These are phyloP conservation scores for Agelaius tricolor DNA, from an alignment of 2,113 vertebrate species.

Conservation along the genomic window DNA sequence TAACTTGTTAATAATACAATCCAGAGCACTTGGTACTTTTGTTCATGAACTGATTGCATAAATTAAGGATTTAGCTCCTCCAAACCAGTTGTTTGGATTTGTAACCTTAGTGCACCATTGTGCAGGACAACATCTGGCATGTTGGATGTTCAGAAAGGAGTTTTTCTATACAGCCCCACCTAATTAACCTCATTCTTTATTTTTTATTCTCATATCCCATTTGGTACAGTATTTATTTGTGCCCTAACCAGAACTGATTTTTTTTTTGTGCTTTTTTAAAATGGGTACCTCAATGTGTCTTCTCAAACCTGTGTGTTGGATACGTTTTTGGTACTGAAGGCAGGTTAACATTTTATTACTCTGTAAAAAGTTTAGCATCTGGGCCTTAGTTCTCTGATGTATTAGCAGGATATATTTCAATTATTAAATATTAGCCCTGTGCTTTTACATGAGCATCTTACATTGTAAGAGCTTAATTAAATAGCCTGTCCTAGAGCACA, in stretches of 20 bases:
- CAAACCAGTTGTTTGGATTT: background rate
- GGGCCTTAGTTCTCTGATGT: background rate
- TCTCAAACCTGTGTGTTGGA: background rate
- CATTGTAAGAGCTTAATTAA: background rate
- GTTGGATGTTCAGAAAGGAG: background rate
- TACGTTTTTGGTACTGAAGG: background rate
- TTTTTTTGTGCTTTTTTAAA: background rate
- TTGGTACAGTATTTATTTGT: background rate
- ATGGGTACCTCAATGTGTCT: background rate
- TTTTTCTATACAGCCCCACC: background rate
- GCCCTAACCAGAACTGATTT: background rate
- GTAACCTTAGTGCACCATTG: background rate
- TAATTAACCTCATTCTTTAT: background rate
- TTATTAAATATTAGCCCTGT: background rate
- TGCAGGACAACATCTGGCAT: background rate
- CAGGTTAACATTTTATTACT: background rate
- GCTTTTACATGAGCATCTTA: background rate
- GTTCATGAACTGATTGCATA: background rate
- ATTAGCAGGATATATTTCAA: background rate
- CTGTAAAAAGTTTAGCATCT: background rate
- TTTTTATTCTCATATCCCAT: background rate
- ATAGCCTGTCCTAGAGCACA: background rate
- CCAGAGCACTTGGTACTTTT: background rate
- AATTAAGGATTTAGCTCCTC: background rate
- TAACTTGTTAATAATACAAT: background rate